Evolutionary conservation across 2,797 vertebrate genomes (phyloP).

Genomic region (Stomatorhinus walkeri): DNA sequence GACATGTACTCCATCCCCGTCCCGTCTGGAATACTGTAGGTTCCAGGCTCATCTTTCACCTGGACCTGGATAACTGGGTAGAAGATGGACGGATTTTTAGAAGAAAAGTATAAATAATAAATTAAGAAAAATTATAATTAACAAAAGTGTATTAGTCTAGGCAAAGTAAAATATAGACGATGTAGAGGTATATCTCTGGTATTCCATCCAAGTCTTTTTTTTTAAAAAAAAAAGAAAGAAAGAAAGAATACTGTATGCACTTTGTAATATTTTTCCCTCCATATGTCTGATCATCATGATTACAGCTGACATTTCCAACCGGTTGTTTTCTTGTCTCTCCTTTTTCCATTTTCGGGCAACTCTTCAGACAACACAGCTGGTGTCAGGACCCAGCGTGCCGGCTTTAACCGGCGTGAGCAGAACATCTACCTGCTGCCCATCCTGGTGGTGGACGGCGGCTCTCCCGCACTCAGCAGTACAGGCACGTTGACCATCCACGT

Average conservation of each 20-base stretch:
- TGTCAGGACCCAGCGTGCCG: constrained; percentile 76
- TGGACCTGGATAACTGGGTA: neutral
- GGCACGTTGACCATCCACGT: constrained; percentile 90
- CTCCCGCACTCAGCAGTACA: constrained; percentile 88
- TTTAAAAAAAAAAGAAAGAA: neutral
- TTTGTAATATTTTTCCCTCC: neutral
- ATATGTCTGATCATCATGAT: neutral
- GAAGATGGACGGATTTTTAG: neutral
- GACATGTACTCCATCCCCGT: neutral
- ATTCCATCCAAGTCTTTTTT: neutral
- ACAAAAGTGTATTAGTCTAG: neutral
- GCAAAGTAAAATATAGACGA: neutral
- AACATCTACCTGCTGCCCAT: constrained; percentile 91
- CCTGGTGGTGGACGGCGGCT: constrained; percentile 86
- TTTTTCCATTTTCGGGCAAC: neutral
- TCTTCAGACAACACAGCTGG: constrained; percentile 83
- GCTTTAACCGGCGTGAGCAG: constrained; percentile 92
- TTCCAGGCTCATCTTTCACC: neutral
- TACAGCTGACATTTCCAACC: neutral
- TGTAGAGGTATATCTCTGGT: neutral
- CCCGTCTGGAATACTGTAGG: neutral
- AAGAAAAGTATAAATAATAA: neutral
- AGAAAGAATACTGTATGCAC: neutral
- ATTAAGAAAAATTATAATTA: neutral
- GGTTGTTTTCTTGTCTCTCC: neutral